A percentile compares a stretch with the other conserved stretches of the same genome.
Conservation (phyloP, 92 coral and sea anemone genomes). For the Chrysogorgia sp. region DNA sequence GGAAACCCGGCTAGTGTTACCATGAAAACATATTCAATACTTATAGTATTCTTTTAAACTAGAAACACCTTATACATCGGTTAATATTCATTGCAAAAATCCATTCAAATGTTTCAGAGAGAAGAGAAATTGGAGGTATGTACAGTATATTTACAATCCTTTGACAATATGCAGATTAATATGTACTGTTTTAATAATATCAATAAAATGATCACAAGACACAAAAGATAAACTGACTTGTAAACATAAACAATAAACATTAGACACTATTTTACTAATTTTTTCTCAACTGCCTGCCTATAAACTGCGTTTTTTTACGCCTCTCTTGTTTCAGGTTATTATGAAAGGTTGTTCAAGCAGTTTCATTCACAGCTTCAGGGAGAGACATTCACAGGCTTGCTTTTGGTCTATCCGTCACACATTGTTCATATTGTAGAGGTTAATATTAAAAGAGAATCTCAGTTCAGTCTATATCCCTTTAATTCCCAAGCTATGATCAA, state of each 20-base stretch:
- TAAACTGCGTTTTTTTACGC: not conserved
- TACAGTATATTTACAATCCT: no score
- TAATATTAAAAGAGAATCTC: no score
- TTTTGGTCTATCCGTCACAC: constrained; percentile 88
- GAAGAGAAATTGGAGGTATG: constrained; percentile 92
- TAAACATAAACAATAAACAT: no score
- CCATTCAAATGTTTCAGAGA: constrained; percentile 76
- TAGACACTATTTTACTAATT: no score
- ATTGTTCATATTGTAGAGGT: constrained; percentile 95
- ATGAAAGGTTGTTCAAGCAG: constrained; percentile 90
- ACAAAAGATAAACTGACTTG: no score
- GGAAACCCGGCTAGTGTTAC: no score
- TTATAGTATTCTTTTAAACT: constrained; percentile 5
- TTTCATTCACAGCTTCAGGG: constrained; percentile 82
- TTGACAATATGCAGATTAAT: no score
- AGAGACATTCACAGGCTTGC: constrained; percentile 90
- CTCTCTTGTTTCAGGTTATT: constrained; percentile 67
- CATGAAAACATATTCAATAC: no score
- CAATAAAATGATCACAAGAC: no score
- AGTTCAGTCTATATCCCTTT: not conserved
- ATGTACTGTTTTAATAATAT: no score
- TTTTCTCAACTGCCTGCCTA: not conserved
- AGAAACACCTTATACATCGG: constrained; percentile 98
- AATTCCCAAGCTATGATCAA: no score
- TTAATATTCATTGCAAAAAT: constrained; percentile 85